Conservation (phyloP, 2,888 invertebrate species). For the Lasioglossum leucozonium region DNA sequence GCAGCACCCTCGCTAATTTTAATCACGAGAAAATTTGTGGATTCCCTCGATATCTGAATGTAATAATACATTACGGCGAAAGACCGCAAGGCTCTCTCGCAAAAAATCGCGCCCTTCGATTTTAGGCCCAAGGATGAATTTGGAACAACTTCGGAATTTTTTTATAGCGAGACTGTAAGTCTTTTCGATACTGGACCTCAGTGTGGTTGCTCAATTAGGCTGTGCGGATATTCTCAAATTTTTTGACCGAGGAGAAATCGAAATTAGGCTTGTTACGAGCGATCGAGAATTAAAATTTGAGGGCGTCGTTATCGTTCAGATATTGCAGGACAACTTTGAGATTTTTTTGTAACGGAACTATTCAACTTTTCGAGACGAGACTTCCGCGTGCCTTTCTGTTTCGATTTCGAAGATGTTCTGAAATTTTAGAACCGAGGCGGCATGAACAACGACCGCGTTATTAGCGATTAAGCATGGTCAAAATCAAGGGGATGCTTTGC, state of each 20-base stretch:
- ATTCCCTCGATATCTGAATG: too few relatives aligned
- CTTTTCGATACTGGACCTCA: not conserved
- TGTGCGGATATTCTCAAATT: not conserved
- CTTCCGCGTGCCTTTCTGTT: not conserved
- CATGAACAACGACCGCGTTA: not conserved
- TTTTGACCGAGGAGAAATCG: not conserved
- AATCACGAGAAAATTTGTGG: too few relatives aligned
- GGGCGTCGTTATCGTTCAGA: not conserved
- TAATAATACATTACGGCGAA: not conserved
- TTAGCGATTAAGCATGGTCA: not conserved
- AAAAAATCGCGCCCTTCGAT: not conserved
- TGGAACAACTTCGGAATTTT: not conserved
- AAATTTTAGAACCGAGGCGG: not conserved
- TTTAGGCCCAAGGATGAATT: not conserved
- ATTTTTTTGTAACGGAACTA: not conserved
- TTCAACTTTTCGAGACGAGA: not conserved
- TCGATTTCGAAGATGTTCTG: not conserved
- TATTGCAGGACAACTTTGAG: not conserved
- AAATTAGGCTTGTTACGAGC: not conserved
- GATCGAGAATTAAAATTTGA: not conserved
- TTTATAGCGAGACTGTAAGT: not conserved
- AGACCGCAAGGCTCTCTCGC: not conserved
- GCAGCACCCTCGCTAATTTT: too few relatives aligned
- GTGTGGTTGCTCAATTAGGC: not conserved
- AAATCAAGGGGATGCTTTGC: not conserved